Conservation (phyloP, 2,888 invertebrate genomes). For the Prenolepis imparis region DNA sequence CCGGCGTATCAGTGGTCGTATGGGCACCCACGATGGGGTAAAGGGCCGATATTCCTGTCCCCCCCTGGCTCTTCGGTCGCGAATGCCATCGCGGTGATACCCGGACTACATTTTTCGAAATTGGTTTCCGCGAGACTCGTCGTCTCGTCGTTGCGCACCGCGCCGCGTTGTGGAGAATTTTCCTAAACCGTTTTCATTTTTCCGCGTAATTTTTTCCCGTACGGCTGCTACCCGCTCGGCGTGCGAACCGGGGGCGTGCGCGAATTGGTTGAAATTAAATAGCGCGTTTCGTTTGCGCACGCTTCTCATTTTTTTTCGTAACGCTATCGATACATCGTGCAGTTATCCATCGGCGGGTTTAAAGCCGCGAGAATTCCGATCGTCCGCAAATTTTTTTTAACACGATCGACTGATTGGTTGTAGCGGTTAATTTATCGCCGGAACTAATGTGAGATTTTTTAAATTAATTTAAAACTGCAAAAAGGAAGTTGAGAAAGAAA, state of each 20-base stretch:
- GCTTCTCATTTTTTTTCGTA: slow-evolving; percentile 1
- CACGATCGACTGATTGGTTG: slow-evolving; percentile 15
- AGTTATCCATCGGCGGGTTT: slow-evolving; percentile 40
- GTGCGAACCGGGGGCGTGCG: slow-evolving; percentile 22
- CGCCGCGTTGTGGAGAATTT: slow-evolving; percentile 26
- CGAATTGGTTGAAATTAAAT: slow-evolving; percentile 45
- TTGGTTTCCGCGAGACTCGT: slow-evolving; percentile 50
- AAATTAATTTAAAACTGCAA: slow-evolving; percentile 5
- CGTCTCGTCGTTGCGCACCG: background rate
- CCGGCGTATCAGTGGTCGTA: slow-evolving; percentile 59
- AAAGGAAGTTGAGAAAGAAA: background rate
- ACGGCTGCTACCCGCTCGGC: slow-evolving; percentile 15
- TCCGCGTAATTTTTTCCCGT: slow-evolving; percentile 47
- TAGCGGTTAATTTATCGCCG: slow-evolving; percentile 24
- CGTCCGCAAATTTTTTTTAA: slow-evolving; percentile 43
- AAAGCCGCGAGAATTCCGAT: slow-evolving; percentile 32
- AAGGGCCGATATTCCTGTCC: slow-evolving; percentile 53
- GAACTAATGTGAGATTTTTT: background rate
- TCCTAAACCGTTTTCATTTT: slow-evolving; percentile 54
- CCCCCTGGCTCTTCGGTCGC: slow-evolving; percentile 21
- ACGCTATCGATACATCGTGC: slow-evolving; percentile 39
- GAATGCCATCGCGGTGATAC: slow-evolving; percentile 43
- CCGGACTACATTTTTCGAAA: slow-evolving; percentile 44
- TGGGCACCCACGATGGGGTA: slow-evolving; percentile 56
- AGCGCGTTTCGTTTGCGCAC: slow-evolving; percentile 52